phyloP scores from a whole-genome alignment of 2,113 vertebrate species.

The Saimiri boliviensis region DNA sequence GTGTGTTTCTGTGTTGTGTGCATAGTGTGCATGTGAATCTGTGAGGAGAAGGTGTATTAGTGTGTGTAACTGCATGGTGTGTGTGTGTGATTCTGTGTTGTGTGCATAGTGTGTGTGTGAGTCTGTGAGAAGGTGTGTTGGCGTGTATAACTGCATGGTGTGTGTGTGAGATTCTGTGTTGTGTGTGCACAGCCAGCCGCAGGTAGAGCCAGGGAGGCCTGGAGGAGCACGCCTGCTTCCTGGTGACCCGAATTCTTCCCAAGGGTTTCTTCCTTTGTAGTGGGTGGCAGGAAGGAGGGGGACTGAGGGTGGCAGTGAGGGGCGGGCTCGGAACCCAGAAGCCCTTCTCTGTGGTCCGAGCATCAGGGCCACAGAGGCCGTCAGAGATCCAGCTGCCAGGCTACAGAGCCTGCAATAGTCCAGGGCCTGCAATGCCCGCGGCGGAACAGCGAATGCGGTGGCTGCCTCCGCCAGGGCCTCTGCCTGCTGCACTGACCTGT shows the following conservation, averaged over 20 bases:
- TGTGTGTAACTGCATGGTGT: not conserved
- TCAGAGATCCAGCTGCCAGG: not conserved
- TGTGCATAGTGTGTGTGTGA: too few species aligned
- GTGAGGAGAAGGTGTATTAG: not conserved
- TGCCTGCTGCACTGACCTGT: rapidly evolving
- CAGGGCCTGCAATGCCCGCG: rapidly evolving
- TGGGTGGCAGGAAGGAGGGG: not conserved
- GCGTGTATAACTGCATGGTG: too few species aligned
- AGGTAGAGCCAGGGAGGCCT: not conserved
- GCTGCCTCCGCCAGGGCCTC: not conserved
- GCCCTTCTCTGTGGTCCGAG: not conserved
- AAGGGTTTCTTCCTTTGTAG: not conserved
- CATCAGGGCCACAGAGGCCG: not conserved
- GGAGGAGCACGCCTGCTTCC: not conserved
- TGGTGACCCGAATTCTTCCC: not conserved
- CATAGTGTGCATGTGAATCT: not conserved
- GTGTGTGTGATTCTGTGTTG: too few species aligned
- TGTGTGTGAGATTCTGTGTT: not conserved
- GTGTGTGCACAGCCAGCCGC: not conserved
- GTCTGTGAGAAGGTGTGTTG: not conserved
- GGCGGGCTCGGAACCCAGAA: not conserved
- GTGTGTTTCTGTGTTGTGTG: too few species aligned
- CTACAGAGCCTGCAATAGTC: too few species aligned
- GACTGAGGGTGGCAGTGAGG: not conserved
- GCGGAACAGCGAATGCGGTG: not conserved